phyloP scores from a whole-genome alignment of 2,888 invertebrate species.

The Andrena camellia region DNA sequence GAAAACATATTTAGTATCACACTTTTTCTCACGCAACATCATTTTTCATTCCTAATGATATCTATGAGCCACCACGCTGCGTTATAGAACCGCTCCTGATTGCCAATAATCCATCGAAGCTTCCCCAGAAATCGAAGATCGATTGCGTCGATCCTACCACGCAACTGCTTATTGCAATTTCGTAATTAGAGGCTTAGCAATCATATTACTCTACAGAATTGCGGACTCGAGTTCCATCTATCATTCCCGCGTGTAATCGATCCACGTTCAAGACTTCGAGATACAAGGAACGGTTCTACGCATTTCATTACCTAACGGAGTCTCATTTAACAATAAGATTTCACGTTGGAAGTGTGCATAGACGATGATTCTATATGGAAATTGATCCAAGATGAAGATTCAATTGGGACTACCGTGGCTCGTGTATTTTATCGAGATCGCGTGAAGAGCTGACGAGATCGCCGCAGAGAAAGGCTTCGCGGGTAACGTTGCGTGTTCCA shows the following conservation, averaged over 20 bases:
- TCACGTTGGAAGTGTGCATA: neutral
- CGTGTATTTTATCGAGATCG: conserved; percentile 15
- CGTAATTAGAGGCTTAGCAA: conserved; percentile 66
- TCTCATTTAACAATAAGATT: neutral
- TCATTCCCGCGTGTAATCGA: conserved; percentile 58
- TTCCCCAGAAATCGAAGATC: conserved; percentile 25
- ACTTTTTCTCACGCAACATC: neutral
- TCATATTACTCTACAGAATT: conserved; percentile 57
- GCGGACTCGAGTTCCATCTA: conserved; percentile 58
- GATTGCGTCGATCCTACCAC: conserved; percentile 5
- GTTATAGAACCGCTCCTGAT: neutral
- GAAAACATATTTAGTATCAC: neutral
- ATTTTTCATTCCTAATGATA: conserved; percentile 2
- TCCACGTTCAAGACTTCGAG: conserved; percentile 41
- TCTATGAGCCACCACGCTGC: conserved; percentile 5
- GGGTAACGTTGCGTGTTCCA: conserved; percentile 14
- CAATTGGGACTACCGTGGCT: neutral
- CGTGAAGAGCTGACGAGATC: conserved; percentile 1
- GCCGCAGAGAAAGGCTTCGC: neutral
- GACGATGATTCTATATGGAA: neutral
- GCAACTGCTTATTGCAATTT: conserved; percentile 67
- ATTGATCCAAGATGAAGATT: neutral
- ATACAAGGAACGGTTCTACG: conserved; percentile 29
- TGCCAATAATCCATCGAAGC: neutral
- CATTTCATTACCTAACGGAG: neutral